phyloP scores from a whole-genome alignment of 1,140 invertebrate genomes.

The Venustaconcha ellipsiformis region DNA sequence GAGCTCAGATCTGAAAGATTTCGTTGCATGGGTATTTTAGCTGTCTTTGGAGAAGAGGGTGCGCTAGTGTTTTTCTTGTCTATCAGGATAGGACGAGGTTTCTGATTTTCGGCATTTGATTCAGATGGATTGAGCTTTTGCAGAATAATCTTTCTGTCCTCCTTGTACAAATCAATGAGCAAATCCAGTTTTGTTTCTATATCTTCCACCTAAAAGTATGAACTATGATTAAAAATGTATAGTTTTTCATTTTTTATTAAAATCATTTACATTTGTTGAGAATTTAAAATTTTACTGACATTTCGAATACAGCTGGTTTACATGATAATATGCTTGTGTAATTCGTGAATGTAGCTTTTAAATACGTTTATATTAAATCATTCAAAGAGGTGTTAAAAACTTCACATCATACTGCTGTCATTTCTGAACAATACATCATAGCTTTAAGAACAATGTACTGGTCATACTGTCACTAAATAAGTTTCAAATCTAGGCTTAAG shows the following conservation, averaged over 20 bases:
- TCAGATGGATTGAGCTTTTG: conserved; percentile 35
- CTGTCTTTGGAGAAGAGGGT: conserved; percentile 79
- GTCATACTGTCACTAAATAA: no score
- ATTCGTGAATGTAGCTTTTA: no score
- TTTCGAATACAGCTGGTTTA: not conserved
- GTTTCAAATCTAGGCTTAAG: no score
- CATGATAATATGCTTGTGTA: not conserved
- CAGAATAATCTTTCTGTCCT: conserved; percentile 76
- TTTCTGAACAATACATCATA: no score
- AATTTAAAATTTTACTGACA: not conserved
- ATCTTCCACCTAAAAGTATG: conserved; percentile 82
- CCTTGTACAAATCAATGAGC: conserved; percentile 91
- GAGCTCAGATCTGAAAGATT: conserved; percentile 85
- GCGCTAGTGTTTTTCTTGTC: conserved; percentile 82
- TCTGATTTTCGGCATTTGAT: conserved; percentile 32
- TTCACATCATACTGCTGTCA: no score
- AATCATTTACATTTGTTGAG: not conserved
- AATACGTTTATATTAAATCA: no score
- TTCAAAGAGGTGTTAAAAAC: no score
- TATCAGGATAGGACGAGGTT: conserved; percentile 64
- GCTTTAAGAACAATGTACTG: no score
- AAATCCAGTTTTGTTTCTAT: conserved; percentile 92
- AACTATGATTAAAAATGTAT: not conserved
- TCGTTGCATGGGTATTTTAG: conserved; percentile 75
- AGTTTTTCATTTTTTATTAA: not conserved